Evolutionary conservation across 2,888 invertebrate genomes (phyloP), one percentile per base, ranked within the genome.

Genomic region (Augiades crinisus): DNA sequence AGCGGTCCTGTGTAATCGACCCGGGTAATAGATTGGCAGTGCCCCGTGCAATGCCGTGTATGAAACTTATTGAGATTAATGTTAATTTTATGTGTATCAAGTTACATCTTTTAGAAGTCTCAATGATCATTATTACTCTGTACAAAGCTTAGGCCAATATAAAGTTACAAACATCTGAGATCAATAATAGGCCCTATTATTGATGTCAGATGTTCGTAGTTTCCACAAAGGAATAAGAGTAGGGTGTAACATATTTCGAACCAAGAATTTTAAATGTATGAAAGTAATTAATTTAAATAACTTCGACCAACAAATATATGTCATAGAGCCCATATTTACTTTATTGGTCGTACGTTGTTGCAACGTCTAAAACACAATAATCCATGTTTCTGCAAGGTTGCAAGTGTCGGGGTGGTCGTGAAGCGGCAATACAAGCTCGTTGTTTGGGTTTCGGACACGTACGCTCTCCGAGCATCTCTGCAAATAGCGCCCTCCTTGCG

Each of bases 361-460:
- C n/a, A n/a, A n/a, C n/a, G n/a, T n/a, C n/a, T n/a, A n/a, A n/a
- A n/a, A n/a, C n/a, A n/a, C n/a, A n/a, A n/a, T n/a, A n/a, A n/a
- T n/a, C n/a, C n/a, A 22, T 12, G 13, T 21, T 5, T 22, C 14
- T n/a, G 21, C 22, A 34, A 34, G 45, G 33, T 22, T 21, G 8
- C 12, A 6, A 4, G 1, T 27, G 10, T 5, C 24, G 17, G 33
- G 41, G 41, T 43, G 49, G 49, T 34, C 34, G 24, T 22, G 17
- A 17, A 19, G 27, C 40, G 34, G 12, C 16, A 43, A 34, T 41
- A 16, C 24, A 3, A 46, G 13, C 13, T 4, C 13, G 13, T 31
- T 43, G 49, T 49, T 41, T 49, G 49, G 13, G 17, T 41, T 41
- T 41, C 4, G 17, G 41, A 41, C 49, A 49, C 49, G 49, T 49